Base-by-base conservation (phyloP, 2,113 vertebrate genomes). In the Megaptera novaeangliae region DNA sequence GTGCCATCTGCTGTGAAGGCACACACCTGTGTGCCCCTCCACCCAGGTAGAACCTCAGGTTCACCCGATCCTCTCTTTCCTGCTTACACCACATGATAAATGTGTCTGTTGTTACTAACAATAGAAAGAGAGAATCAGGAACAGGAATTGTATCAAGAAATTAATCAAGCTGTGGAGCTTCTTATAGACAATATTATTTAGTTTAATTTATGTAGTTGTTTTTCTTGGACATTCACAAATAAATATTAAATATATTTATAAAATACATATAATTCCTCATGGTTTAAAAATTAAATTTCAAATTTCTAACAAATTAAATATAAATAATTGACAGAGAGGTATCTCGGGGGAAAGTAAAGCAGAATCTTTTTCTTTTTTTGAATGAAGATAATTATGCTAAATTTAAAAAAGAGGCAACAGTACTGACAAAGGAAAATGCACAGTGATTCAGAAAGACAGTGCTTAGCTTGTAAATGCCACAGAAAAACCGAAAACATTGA, bases 271-370 rank as follows among this genome's bases (percentile, higher is more conserved):
- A 94, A 69, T 93, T 75, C n/a, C 13, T 81, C 20, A 1, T 49
- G 17, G 15, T 36, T 78, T 80, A 81, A 91, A 61, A 95, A 82
- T 27, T 59, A 46, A 95, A 89, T 92, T 95, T 87, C 12, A 96
- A 61, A 59, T 41, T 21, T 86, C 66, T 88, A 85, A 63, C 36
- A 93, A 85, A 66, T 83, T 66, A 68, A 96, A 80, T 84, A 55
- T 57, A 82, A 95, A 64, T 14, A 97, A 66, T 72, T 34, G 88
- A 85, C 15, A 81, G n/a, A 78, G 63, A n/a, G 1, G 14, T 72
- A 89, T 86, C 71, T 88, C 21, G 6, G 44, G 36, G 18, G 14
- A 88, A 0, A 27, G 1, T 57, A 85, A 83, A 89, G 25, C 12
- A 93, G 59, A 93, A 81, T 64, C 36, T 10, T 77, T 93, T 88